Evolutionary conservation across 1,140 invertebrate genomes (phyloP), one percentile per base, ranked within the genome.

Genomic region (Lasaia peninsularis): DNA sequence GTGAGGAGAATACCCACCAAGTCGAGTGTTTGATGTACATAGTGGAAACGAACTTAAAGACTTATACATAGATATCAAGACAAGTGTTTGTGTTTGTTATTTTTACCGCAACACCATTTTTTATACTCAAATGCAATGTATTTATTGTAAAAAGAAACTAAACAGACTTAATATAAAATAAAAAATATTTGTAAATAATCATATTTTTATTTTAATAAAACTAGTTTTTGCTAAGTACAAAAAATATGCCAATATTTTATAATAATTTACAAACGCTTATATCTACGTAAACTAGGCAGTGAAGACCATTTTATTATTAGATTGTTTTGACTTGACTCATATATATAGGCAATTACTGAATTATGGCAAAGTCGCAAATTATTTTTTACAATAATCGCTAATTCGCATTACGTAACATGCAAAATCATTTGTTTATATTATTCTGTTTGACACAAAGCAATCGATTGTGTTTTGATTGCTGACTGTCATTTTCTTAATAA

Each of bases 81-180:
- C 68, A 66, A 65, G 69, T 78, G 73, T 80, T 79, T 80, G 79
- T 87, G 75, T 81, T 83, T 66, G 78, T 79, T 66, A 62, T 72
- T 80, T 72, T 73, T 80, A 73, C 67, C 60, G 71, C 75, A 78
- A 84, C 75, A 80, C 71, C 54, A 71, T 70, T 84, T 80, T 87
- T 88, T 88, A 85, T 88, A 88, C 80, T 83, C 80, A 78, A 78
- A 78, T 65, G 63, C 67, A 80, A 82, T 78, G 71, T 86, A 85
- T 88, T 88, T 86, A 86, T 86, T 88, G 80, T 86, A 85, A 79
- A 83, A 87, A 85, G 75, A 77, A 65, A 77, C 71, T 67, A 65
- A 82, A 82, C 80, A 77, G 77, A 79, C 72, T 79, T 80, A 66
- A 65, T 76, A 84, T 80, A 75, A 84, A 88, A 71, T 86, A 83